A percentile compares a stretch with the other conserved stretches of the same genome.
Conservation (phyloP, 2,888 invertebrate species). For the Reticulitermes lucifugus region DNA sequence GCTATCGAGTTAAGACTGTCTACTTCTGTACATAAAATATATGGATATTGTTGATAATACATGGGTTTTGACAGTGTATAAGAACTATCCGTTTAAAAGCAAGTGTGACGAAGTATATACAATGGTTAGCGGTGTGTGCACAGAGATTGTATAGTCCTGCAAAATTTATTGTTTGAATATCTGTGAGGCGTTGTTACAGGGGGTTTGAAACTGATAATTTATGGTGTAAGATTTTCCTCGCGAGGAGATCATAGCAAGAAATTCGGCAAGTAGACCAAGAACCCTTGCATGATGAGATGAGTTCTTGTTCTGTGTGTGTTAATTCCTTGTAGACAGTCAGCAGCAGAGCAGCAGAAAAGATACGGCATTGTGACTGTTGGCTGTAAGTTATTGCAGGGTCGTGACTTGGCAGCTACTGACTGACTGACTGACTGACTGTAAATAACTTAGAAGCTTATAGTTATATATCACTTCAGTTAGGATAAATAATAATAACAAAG, state of each 20-base stretch:
- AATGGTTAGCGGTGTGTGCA: constrained; percentile 26
- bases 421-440: too few species aligned
- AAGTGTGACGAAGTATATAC: not conserved
- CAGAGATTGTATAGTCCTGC: constrained; percentile 1
- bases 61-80: not conserved
- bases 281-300: not conserved
- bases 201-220: constrained; percentile 1
- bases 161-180: not conserved
- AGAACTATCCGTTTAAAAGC: not conserved
- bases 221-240: constrained; percentile 11
- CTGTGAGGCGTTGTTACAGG: not conserved
- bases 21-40: not conserved
- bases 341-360: too few species aligned
- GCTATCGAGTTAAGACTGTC: not conserved
- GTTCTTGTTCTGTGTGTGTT: not conserved
- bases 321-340: not conserved
- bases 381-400: too few species aligned
- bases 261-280: not conserved
- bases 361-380: too few species aligned
- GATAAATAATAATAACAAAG: too few species aligned
- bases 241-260: constrained; percentile 14
- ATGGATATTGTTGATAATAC: not conserved
- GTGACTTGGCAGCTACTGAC: too few species aligned
- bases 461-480: too few species aligned
- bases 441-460: too few species aligned